Base-by-base conservation (phyloP, 2,888 invertebrate genomes). In the Odontomyia ornata region DNA sequence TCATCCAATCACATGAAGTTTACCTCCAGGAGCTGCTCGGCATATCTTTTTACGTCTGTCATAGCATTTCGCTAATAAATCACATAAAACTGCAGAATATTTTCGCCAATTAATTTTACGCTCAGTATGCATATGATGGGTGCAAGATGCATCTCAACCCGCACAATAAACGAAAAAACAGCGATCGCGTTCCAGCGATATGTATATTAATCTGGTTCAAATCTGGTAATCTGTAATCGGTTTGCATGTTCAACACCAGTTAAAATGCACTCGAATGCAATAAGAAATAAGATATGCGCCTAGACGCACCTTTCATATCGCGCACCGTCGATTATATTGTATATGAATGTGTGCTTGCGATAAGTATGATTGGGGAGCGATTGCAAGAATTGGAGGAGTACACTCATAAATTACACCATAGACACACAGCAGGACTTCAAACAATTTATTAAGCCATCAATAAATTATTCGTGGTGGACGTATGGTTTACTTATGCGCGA, bases 401-500 rank as follows among this genome's bases (percentile, higher is more conserved):
- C 69, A 56, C 80, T 78, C 80, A 81, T 81, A 81, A 81, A 81
- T 81, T 80, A 77, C 71, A 73, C 80, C 80, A 81, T 80, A 81
- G 81, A 81, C 80, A 81, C 81, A 75, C 81, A 81, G 81, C 81
- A 80, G 81, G 81, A 78, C 79, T 75, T 78, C 80, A 80, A 78
- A 80, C 80, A 81, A 81, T 80, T 81, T 81, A 81, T 81, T 80
- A 81, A 81, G 80, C 78, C 80, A 80, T 80, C 81, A 80, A 81
- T 81, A 80, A 81, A 80, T 80, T 80, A 79, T 80, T 43, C 78
- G 3, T 79, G 52, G 79, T 30, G 60, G 62, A 64, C 64, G 30
- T 23, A 57, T 72, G 75, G 64, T 64, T 62, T 75, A 64, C 75
- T 47, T 64, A 47, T 27, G 27, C 64, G 46, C 18, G 52, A 28